phyloP scores from a whole-genome alignment of 2,797 vertebrate genomes.

The Chromobotia macracanthus region DNA sequence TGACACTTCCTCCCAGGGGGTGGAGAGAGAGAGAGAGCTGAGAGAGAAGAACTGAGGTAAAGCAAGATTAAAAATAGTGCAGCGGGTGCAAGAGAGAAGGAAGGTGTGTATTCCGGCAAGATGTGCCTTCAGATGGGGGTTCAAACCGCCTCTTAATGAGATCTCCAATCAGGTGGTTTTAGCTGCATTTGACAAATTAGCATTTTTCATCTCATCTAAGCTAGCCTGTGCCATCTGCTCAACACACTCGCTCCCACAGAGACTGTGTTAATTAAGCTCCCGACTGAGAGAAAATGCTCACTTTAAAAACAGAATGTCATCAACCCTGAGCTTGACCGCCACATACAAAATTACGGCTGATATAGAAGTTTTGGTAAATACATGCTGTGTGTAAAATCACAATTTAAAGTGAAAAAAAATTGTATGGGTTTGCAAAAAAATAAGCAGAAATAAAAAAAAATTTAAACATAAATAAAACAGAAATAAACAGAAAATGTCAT shows the following conservation, averaged over 20 bases:
- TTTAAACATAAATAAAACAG: not conserved
- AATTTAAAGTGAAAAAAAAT: not conserved
- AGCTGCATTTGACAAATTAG: slow-evolving; percentile 69
- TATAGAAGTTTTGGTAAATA: slow-evolving; percentile 17
- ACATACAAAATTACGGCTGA: slow-evolving; percentile 40
- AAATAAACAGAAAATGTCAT: no score
- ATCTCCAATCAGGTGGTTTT: slow-evolving; percentile 68
- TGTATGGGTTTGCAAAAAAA: not conserved
- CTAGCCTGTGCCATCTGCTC: slow-evolving; percentile 67
- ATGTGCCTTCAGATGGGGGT: slow-evolving; percentile 58
- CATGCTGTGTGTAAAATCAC: not conserved
- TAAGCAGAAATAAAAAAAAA: no score
- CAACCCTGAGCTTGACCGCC: slow-evolving; percentile 53
- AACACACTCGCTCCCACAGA: slow-evolving; percentile 57
- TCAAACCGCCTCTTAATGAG: slow-evolving; percentile 65
- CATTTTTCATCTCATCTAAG: slow-evolving; percentile 66
- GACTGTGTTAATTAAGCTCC: slow-evolving; percentile 66
- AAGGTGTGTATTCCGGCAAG: slow-evolving; percentile 57
- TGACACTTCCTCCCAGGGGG: slow-evolving; percentile 28
- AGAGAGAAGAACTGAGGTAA: slow-evolving; percentile 26
- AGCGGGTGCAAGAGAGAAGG: slow-evolving; percentile 41
- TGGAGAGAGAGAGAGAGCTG: slow-evolving; percentile 17
- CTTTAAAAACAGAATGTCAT: slow-evolving; percentile 63
- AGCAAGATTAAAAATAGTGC: slow-evolving; percentile 47
- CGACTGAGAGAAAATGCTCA: slow-evolving; percentile 59